A percentile compares a stretch with the other conserved stretches of the same genome.
Evolutionary conservation across 2,797 vertebrate genomes (phyloP).

Genomic region (Trachurus trachurus): DNA sequence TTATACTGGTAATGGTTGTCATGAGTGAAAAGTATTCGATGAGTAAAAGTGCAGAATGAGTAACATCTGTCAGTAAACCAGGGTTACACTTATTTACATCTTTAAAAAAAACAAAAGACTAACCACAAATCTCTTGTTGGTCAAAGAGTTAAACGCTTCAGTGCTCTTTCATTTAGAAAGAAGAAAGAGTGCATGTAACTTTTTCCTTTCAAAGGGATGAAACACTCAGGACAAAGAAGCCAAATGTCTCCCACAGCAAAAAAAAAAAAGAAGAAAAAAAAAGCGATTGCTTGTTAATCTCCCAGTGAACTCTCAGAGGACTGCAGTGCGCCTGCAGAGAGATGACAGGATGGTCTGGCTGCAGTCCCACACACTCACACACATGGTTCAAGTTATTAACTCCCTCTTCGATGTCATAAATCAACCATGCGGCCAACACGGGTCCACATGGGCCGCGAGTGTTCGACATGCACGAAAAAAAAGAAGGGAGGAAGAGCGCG

Average conservation of each 20-base stretch:
- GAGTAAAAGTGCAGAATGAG: background rate
- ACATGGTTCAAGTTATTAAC: conserved; percentile 76
- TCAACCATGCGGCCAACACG: conserved; percentile 51
- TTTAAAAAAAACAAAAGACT: background rate
- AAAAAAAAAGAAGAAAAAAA: too few relatives aligned
- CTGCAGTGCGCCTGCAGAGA: conserved; percentile 35
- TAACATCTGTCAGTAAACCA: background rate
- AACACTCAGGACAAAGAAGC: conserved; percentile 36
- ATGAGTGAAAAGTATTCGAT: too few relatives aligned
- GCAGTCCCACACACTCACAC: conserved; percentile 40
- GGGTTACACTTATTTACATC: background rate
- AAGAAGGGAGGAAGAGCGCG: background rate
- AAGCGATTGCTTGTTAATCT: conserved; percentile 30
- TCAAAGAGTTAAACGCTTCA: conserved; percentile 12
- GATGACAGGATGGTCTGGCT: conserved; percentile 56
- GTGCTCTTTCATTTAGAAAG: background rate
- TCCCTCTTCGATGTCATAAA: conserved; percentile 49
- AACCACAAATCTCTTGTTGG: background rate
- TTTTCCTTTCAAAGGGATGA: conserved; percentile 23
- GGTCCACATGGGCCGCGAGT: conserved; percentile 38
- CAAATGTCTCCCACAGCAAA: conserved; percentile 49
- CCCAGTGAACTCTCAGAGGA: conserved; percentile 54
- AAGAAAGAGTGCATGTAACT: conserved; percentile 3
- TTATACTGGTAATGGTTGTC: conserved; percentile 6
- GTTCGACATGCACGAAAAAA: conserved; percentile 29